Evolutionary conservation across 2,797 vertebrate genomes (phyloP).

Genomic region (Erpetoichthys calabaricus): DNA sequence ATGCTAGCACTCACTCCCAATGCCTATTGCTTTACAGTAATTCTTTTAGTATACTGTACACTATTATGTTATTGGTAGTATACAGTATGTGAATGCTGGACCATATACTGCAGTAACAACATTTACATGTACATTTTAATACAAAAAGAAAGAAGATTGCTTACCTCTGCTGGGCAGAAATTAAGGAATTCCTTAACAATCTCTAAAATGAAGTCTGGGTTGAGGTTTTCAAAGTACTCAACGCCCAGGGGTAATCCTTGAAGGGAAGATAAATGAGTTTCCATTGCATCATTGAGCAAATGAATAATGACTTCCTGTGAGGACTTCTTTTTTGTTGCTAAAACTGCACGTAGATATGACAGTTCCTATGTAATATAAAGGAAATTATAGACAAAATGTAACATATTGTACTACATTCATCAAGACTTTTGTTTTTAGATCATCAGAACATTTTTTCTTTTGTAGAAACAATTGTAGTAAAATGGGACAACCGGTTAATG

Average conservation of each 20-base stretch:
- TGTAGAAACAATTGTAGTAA: too few species aligned
- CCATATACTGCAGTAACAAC: too few species aligned
- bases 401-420: neutral
- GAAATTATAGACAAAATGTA: neutral
- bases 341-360: conserved; percentile 63
- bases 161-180: conserved; percentile 76
- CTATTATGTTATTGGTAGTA: too few species aligned
- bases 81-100: too few species aligned
- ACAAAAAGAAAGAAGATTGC: too few species aligned
- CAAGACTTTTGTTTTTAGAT: neutral
- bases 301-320: conserved; percentile 64
- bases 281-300: conserved; percentile 77
- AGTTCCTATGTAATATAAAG: conserved; percentile 58
- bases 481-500: too few species aligned
- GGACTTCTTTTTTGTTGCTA: conserved; percentile 65
- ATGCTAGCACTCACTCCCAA: too few species aligned
- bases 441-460: neutral
- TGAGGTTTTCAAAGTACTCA: conserved; percentile 87
- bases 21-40: too few species aligned
- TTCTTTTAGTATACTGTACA: too few species aligned
- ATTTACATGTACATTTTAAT: too few species aligned
- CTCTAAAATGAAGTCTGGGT: conserved; percentile 88
- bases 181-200: conserved; percentile 74
- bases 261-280: conserved; percentile 78
- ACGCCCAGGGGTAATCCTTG: conserved; percentile 77